Base-by-base conservation (phyloP, 1,140 invertebrate species). In the Trinorchestia longiramus region DNA sequence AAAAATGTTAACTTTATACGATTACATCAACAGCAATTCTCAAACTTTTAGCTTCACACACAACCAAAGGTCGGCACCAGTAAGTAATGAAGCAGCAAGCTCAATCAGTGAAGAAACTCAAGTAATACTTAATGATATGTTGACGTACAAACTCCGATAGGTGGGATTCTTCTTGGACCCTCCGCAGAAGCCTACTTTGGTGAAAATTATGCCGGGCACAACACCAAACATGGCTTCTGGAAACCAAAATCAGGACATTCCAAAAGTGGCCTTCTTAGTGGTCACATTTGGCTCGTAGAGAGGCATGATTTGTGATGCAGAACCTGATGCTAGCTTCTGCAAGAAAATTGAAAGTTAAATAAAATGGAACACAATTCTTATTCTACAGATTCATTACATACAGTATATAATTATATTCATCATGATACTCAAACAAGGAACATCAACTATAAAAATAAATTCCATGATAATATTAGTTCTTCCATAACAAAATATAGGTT, bases 221-320 rank as follows among this genome's bases (percentile, higher is more conserved):
- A 98, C 98, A 3, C 99, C 99, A 97, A 99, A 99, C 94, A 99
- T 97, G 0, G 98, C 98, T 97, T 99, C 99, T 42, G 98, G 98
- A n/a, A 98, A 98, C 99, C 99, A 99, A 97, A 99, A 99, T 97
- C 99, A 99, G 90, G 99, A 99, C 99, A 99, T 99, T 11, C 98
- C 99, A 97, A 99, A 99, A 0, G 99, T 99, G 0, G 99, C 99
- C 95, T 97, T 97, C 96, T 98, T 97, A 4, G 96, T 97, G 28
- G 97, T 96, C 28, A 97, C 87, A 88, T 97, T 96, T 36, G 97
- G 97, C 96, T 98, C 97, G 87, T 97, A 97, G 43, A 97, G 90
- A 0, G 92, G 41, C 95, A 96, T 96, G 44, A 77, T 36, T 95
- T 96, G 90, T 95, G 62, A 36, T 36, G 62, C 62, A 77, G 62